phyloP scores from a whole-genome alignment of 2,113 vertebrate species.

The Plecturocebus donacophilus region DNA sequence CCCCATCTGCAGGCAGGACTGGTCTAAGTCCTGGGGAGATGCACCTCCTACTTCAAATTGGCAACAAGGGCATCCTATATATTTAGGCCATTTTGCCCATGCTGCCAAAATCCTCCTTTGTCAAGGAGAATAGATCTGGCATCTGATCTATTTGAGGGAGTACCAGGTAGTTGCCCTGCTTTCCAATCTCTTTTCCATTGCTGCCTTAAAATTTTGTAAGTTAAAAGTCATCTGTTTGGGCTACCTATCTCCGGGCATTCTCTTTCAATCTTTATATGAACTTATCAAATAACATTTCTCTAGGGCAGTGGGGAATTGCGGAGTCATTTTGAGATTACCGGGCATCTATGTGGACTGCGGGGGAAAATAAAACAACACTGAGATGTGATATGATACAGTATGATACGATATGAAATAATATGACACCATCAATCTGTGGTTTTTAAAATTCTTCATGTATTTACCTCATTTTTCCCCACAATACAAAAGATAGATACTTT shows the following conservation, averaged over 20 bases:
- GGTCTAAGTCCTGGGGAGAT: rapidly evolving
- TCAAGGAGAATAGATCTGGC: neutral
- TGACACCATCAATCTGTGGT: neutral
- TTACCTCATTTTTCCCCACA: neutral
- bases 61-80: neutral
- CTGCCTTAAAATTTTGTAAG: neutral
- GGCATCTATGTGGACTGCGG: neutral
- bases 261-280: slow-evolving; percentile 40
- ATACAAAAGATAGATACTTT: neutral
- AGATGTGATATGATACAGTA: too few relatives aligned
- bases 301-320: neutral
- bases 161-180: neutral
- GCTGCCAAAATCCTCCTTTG: neutral
- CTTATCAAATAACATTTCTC: slow-evolving; percentile 9
- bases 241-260: neutral
- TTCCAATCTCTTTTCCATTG: neutral
- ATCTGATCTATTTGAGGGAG: neutral
- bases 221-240: neutral
- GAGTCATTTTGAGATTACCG: neutral
- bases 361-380: neutral
- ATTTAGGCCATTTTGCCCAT: neutral
- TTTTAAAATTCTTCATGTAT: neutral
- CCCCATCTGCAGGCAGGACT: neutral
- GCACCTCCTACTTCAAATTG: neutral
- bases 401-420: too few relatives aligned